phyloP scores from a whole-genome alignment of 35 echinoderm and acorn worm species.

The Anneissia japonica region DNA sequence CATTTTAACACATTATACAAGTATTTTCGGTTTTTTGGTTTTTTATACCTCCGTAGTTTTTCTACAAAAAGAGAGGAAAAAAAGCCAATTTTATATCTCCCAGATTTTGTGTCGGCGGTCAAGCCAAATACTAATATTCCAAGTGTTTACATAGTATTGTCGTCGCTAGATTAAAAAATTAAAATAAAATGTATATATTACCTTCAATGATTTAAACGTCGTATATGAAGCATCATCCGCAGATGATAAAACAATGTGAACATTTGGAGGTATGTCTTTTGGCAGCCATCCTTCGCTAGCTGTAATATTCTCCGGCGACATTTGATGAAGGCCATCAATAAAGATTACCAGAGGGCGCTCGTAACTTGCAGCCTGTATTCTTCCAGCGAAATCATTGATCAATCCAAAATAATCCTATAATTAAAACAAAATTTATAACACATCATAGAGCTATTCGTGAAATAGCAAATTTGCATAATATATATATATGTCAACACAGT shows the following conservation, averaged over 20 bases:
- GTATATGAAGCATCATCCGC: constrained; percentile 32
- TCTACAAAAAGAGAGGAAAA: too few species aligned
- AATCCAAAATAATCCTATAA: constrained; percentile 65
- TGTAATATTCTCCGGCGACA: constrained; percentile 32
- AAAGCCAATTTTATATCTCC: neutral
- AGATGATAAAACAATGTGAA: constrained; percentile 54
- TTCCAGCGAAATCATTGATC: constrained; percentile 70
- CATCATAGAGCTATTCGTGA: neutral
- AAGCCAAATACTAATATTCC: too few species aligned
- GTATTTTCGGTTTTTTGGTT: too few species aligned
- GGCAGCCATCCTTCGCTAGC: constrained; percentile 56
- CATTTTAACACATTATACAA: too few species aligned
- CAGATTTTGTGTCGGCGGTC: neutral
- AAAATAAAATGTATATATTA: too few species aligned
- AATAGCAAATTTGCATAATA: neutral
- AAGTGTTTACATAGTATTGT: neutral
- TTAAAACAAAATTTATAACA: constrained; percentile 7
- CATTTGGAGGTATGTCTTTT: constrained; percentile 51
- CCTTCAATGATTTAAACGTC: constrained; percentile 56
- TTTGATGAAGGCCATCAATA: constrained; percentile 69
- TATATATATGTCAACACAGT: neutral
- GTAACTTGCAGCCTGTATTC: constrained; percentile 34
- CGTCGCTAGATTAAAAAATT: too few species aligned
- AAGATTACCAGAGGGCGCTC: constrained; percentile 59
- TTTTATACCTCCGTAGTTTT: too few species aligned